phyloP scores from a whole-genome alignment of 2,888 invertebrate species.

The Lasioglossum oenotherae region DNA sequence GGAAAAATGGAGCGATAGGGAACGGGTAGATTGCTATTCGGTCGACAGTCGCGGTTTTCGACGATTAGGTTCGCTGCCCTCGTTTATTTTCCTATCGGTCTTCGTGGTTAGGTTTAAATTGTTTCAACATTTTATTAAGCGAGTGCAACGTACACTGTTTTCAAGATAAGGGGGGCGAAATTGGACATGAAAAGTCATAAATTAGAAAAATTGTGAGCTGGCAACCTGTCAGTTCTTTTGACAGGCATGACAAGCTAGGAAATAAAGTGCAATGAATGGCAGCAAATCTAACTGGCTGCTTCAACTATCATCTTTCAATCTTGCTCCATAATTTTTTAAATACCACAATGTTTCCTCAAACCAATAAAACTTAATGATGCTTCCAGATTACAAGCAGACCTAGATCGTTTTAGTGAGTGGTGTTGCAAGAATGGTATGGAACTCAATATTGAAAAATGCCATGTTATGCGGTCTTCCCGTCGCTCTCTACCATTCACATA shows the following conservation, averaged over 20 bases:
- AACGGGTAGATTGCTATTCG: not conserved
- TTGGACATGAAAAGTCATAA: not conserved
- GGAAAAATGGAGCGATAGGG: slow-evolving; percentile 2
- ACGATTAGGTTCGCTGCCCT: not conserved
- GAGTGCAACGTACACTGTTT: not conserved
- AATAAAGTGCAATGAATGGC: too few species aligned
- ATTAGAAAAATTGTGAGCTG: not conserved
- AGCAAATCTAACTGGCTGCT: too few species aligned
- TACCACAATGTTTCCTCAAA: not conserved
- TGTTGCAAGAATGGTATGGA: too few species aligned
- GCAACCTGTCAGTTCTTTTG: not conserved
- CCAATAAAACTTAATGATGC: too few species aligned
- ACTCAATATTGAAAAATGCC: too few species aligned
- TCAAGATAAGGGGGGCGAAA: not conserved
- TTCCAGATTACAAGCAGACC: too few species aligned
- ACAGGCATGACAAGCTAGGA: not conserved
- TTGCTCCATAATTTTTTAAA: too few species aligned
- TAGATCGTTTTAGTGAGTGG: too few species aligned
- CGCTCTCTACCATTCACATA: too few species aligned
- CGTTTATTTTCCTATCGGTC: not conserved
- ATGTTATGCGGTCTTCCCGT: too few species aligned
- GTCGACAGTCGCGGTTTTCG: not conserved
- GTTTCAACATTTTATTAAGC: not conserved
- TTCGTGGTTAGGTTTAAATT: not conserved
- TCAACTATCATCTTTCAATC: too few species aligned